Conservation (phyloP, 2,113 vertebrate genomes). For the Rafetus swinhoei region DNA sequence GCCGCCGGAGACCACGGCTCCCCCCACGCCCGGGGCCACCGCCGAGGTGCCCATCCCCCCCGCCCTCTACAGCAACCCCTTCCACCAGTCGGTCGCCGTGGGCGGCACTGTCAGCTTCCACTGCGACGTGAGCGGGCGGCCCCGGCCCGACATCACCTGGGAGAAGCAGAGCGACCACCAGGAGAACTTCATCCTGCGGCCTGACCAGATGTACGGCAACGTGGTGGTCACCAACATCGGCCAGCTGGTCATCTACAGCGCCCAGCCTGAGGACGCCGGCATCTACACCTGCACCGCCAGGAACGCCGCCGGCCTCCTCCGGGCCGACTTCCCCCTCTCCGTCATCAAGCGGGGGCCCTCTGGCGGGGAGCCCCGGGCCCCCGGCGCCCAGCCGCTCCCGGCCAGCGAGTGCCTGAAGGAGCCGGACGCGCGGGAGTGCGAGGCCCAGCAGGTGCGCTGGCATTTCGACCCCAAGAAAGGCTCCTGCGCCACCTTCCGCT, state of each 20-base stretch:
- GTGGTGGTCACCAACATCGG: constrained; percentile 96
- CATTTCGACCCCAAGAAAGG: constrained; percentile 86
- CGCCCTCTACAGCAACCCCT: constrained; percentile 90
- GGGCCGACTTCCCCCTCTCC: constrained; percentile 91
- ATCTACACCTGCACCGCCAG: constrained; percentile 93
- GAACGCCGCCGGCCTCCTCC: constrained; percentile 88
- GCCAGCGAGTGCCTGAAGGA: constrained; percentile 87
- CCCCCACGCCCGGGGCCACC: constrained; percentile 81
- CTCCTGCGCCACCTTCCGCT: constrained; percentile 87
- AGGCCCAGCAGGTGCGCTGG: constrained; percentile 87
- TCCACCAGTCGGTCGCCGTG: constrained; percentile 86
- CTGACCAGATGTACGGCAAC: constrained; percentile 97
- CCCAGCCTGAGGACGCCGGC: constrained; percentile 89
- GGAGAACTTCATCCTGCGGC: constrained; percentile 91
- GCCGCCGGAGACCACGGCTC: constrained; percentile 86
- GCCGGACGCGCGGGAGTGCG: constrained; percentile 81
- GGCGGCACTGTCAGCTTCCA: constrained; percentile 95
- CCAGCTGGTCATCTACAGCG: constrained; percentile 95
- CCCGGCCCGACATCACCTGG: constrained; percentile 92
- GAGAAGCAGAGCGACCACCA: constrained; percentile 91
- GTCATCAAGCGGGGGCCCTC: constrained; percentile 83
- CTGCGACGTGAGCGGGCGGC: constrained; percentile 90
- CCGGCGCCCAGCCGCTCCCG: constrained; percentile 74
- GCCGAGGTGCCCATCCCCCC: constrained; percentile 85
- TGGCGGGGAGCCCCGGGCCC: neutral